Base-by-base conservation (phyloP, 2,888 invertebrate genomes). In the Itoplectis maculator region DNA sequence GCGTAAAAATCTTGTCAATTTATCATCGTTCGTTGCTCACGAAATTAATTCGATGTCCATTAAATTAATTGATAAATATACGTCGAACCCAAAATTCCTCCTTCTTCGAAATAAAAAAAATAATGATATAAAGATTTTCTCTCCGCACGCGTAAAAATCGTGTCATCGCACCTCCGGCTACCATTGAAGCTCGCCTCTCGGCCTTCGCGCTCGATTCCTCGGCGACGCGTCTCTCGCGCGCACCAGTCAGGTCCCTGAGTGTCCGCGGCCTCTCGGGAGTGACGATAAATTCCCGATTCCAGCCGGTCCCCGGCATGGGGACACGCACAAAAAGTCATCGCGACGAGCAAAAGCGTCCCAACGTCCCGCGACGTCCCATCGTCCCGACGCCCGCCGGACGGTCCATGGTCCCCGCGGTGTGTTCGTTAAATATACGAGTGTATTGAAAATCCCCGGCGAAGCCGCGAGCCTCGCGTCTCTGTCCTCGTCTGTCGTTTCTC, bases 341-440 rank as follows among this genome's bases (percentile, higher is more conserved):
- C 49, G n/a, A 73, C 66, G 73, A 18, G 20, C 45, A 20, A n/a
- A n/a, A n/a, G n/a, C n/a, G n/a, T n/a, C n/a, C n/a, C n/a, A n/a
- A n/a, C 37, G 35, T 29, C 61, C 3, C 40, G n/a, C 56, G 56
- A 42, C 15, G 37, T n/a, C n/a, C 29, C 6, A 66, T 29, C 0
- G 29, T 29, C 47, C 59, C 11, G 45, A 45, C 15, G 37, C 40
- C 18, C 18, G 37, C 35, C 37, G 8, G 15, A 35, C 15, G 15
- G 37, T 40, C 40, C 56, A n/a, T 11, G 8, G 13, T 51, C 66
- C 42, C 69, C 20, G 42, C 47, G 80, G 87, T 86, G 89, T 90
- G 90, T 90, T 90, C 89, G 91, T 91, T 91, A 90, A 91, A 90
- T 91, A 91, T 90, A 90, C 89, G 90, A 90, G 90, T 90, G 90